Evolutionary conservation across 2,797 vertebrate genomes (phyloP), one percentile per base, ranked within the genome.

Genomic region (Melanotaenia parkinsoni): DNA sequence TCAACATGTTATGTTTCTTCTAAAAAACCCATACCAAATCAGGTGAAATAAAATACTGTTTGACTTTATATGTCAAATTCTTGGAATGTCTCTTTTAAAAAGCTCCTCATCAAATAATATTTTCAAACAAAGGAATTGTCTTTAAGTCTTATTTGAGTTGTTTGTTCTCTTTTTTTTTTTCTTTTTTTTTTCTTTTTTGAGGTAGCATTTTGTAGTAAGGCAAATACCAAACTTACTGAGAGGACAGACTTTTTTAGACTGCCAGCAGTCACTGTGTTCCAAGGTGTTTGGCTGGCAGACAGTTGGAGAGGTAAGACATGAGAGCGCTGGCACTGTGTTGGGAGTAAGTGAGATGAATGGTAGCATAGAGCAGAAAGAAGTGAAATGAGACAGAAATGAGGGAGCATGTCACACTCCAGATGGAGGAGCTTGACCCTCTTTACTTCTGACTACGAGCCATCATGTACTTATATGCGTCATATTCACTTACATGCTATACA

Each of bases 361-460:
- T 43, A 24, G 43, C 50, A 58, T 8, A 45, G 66, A 54, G 57
- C 22, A 56, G 32, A 67, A 66, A 24, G 38, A 45, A 51, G 62
- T 32, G 57, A 24, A 63, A 30, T 32, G 53, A 51, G 33, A 2
- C 9, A 4, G 30, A n/a, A 16, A 54, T 38, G 35, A 77, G 58
- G 1, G 13, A 57, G 68, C 40, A 67, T 82, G 82, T 58, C 76
- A 74, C 65, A 9, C 26, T 73, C 59, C 72, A 79, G 58, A 81
- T 75, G 73, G 70, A 77, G 37, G 58, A 67, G 37, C 20, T 73
- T 37, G 70, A 82, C 72, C 63, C 66, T 74, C 40, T 73, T 69
- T 72, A 74, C 40, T 58, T 60, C 43, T 71, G 70, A 73, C 60
- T 50, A 12, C 10, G 53, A 76, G 63, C 58, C 51, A 43, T 72